Conservation (phyloP, 2,888 invertebrate species). For the Gisinianus flammeolus region DNA sequence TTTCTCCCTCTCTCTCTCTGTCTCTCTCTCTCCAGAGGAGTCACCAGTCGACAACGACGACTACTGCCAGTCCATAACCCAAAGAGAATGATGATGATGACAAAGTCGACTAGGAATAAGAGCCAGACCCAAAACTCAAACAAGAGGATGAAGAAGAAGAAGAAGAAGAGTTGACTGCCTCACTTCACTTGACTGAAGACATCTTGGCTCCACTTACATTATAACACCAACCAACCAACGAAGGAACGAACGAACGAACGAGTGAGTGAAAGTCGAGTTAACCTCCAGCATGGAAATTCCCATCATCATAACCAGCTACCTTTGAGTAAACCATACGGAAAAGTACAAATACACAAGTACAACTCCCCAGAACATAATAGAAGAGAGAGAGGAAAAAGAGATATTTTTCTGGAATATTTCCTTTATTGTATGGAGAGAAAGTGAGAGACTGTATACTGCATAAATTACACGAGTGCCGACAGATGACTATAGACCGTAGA, state of each 20-base stretch:
- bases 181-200: slow-evolving; percentile 20
- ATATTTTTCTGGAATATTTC: not conserved
- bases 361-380: not conserved
- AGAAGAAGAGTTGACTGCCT: not conserved
- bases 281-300: slow-evolving; percentile 33
- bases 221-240: no score
- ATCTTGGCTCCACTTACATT: slow-evolving; percentile 18
- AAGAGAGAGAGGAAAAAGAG: not conserved
- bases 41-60: no score
- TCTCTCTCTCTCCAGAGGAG: not conserved
- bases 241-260: no score
- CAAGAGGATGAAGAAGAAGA: not conserved
- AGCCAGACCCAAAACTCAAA: not conserved
- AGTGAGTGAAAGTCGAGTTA: no score
- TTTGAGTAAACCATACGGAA: not conserved
- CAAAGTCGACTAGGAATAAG: not conserved
- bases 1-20: not conserved
- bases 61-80: no score
- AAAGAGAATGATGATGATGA: not conserved
- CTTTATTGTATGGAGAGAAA: not conserved
- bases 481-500: not conserved
- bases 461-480: not conserved
- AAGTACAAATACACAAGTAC: not conserved
- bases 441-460: not conserved
- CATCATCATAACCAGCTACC: slow-evolving; percentile 26